Evolutionary conservation across 2,888 invertebrate species (phyloP), one percentile per base, ranked within the genome.

Genomic region (Cyclophora albipunctata): DNA sequence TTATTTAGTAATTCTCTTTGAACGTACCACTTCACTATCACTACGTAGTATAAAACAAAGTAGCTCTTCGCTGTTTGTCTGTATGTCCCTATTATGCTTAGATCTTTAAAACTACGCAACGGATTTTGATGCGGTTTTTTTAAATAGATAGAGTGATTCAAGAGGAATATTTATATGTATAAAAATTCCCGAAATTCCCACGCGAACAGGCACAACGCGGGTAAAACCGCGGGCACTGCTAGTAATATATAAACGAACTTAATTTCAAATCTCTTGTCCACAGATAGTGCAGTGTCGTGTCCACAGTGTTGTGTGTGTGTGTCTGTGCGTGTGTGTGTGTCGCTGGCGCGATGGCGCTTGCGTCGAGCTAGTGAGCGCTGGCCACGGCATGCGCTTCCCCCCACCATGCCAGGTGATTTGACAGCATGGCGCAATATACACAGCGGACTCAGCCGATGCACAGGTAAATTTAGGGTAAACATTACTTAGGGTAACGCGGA

Each of bases 401-500:
- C 83, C 83, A 85, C 84, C 86, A 87, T 87, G 88, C 80, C 75
- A 71, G 78, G 78, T 71, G 80, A 72, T 71, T 71, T 62, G 53
- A 66, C 63, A 69, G 69, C 72, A 89, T 89, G 89, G 89, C 89
- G 78, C 89, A 89, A 79, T 89, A 88, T 73, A 80, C 89, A 66
- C 89, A 89, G 75, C 75, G 89, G 79, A 75, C 89, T 74, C 89
- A 86, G 86, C 86, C 88, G 76, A 89, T 89, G 86, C 88, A 89
- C 87, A 89, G 89, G 89, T 89, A 67, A 59, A 51, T 57, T n/a
- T 33, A 34, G 41, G 7, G 20, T 47, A 35, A 34, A 47, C 20
- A 20, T 20, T 20, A 20, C 20, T 20, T 20, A 20, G 20, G 20
- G 2, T 37, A 37, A 7, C 41, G n/a, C 4, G 37, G 37, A 7